Evolutionary conservation across 2,113 vertebrate species (phyloP).

Genomic region (Caranx ignobilis): DNA sequence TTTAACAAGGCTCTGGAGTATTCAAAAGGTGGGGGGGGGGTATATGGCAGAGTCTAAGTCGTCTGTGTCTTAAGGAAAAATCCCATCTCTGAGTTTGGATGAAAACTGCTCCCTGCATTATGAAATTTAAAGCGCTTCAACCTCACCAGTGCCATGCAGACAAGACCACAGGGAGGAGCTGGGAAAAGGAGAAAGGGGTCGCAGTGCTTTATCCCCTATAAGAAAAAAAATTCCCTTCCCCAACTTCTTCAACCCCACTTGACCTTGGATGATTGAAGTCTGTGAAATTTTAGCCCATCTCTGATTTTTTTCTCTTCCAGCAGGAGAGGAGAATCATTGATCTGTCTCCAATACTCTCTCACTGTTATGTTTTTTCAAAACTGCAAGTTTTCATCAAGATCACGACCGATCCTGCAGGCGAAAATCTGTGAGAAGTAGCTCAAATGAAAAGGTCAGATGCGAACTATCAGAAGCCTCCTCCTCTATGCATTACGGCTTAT

Average conservation of each 20-base stretch:
- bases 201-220: slow-evolving; percentile 11
- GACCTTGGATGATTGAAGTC: slow-evolving; percentile 50
- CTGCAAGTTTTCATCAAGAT: slow-evolving; percentile 48
- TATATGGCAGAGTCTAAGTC: slow-evolving; percentile 33
- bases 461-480: slow-evolving; percentile 44
- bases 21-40: slow-evolving; percentile 30
- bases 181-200: background rate
- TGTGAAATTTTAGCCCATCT: slow-evolving; percentile 17
- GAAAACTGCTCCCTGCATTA: slow-evolving; percentile 9
- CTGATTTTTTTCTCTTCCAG: slow-evolving; percentile 1
- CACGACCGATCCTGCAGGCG: slow-evolving; percentile 21
- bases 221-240: background rate
- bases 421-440: slow-evolving; percentile 36
- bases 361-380: slow-evolving; percentile 37
- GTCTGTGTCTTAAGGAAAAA: slow-evolving; percentile 44
- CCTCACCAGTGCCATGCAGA: background rate
- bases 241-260: slow-evolving; percentile 45
- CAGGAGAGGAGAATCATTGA: slow-evolving; percentile 22
- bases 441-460: slow-evolving; percentile 53
- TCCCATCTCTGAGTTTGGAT: slow-evolving; percentile 24
- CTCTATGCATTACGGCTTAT: slow-evolving; percentile 2
- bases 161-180: slow-evolving; percentile 13
- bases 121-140: slow-evolving; percentile 48
- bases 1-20: slow-evolving; percentile 80
- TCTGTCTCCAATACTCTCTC: slow-evolving; percentile 7